Base-by-base conservation (phyloP, 2,888 invertebrate genomes). In the Cephus nigrinus region DNA sequence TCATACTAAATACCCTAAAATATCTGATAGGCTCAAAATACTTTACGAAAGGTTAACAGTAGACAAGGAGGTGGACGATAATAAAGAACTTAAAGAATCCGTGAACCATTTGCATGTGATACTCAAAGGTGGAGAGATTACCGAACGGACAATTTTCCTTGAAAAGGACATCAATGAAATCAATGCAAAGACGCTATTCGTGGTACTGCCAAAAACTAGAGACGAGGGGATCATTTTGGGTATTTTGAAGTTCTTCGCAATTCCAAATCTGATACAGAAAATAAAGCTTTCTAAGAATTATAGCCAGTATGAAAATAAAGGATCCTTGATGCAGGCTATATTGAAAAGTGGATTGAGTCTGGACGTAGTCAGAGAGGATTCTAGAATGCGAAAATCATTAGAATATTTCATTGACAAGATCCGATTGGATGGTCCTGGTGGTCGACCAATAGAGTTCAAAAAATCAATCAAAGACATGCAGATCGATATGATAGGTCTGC, bases 231-330 rank as follows among this genome's bases (percentile, higher is more conserved):
- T 76, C 32, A 75, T 79, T 3, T 1, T 40, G 40, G 69, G 76
- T 11, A 68, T 77, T 68, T 69, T 80, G 69, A 75, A 68, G n/a
- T 81, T 79, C 55, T 79, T 79, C 32, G 76, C 78, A 15, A 12
- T 73, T n/a, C 79, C 80, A 3, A 11, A 77, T 32, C 68, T 81
- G 4, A 30, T 80, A 30, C 75, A 32, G 4, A 40, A 69, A 69
- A 35, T 80, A 30, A 36, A 71, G 9, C 36, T 76, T 36, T 33
- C 74, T 4, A 77, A 32, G 68, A 40, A 81, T 33, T 79, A 79
- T 23, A 75, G 74, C 15, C 76, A 80, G 32, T 80, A 81, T 35
- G 32, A 23, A 30, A 79, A 76, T 34, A 80, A 81, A 74, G 72
- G 76, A 35, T 69, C 33, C 3, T 77, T 81, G 11, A 69, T 81